A percentile compares a stretch with the other conserved stretches of the same genome.
phyloP scores from a whole-genome alignment of 1,140 invertebrate species.

The Gryon sp. region DNA sequence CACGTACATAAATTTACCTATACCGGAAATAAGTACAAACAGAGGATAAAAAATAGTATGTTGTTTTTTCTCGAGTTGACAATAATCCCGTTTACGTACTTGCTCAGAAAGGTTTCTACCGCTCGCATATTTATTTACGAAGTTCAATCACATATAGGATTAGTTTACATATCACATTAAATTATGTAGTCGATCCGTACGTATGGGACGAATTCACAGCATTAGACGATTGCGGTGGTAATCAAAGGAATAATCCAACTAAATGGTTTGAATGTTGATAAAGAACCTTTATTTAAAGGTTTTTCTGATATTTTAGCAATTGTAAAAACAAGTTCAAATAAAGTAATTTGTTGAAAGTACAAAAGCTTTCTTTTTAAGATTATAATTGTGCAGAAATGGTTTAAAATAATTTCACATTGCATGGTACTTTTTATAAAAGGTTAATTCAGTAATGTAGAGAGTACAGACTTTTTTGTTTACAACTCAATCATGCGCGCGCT shows the following conservation, averaged over 20 bases:
- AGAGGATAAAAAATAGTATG: too few relatives aligned
- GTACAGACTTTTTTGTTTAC: conserved; percentile 1
- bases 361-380: too few relatives aligned
- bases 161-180: conserved; percentile 35
- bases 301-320: too few relatives aligned
- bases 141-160: too few relatives aligned
- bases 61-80: conserved; percentile 10
- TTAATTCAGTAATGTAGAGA: conserved; percentile 5
- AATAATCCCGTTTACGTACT: conserved; percentile 32
- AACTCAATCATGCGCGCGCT: conserved; percentile 9
- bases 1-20: too few relatives aligned
- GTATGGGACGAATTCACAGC: neutral
- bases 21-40: too few relatives aligned
- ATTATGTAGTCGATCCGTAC: conserved; percentile 12
- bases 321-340: too few relatives aligned
- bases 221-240: neutral
- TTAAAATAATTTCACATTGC: conserved; percentile 14
- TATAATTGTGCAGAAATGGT: conserved; percentile 3
- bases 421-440: conserved; percentile 5
- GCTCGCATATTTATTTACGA: conserved; percentile 34
- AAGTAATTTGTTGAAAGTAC: too few relatives aligned
- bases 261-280: neutral
- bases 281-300: too few relatives aligned
- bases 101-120: conserved; percentile 38
- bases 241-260: conserved; percentile 6